Conservation (phyloP, 2,113 vertebrate species). For the Choloepus hoffmanni region DNA sequence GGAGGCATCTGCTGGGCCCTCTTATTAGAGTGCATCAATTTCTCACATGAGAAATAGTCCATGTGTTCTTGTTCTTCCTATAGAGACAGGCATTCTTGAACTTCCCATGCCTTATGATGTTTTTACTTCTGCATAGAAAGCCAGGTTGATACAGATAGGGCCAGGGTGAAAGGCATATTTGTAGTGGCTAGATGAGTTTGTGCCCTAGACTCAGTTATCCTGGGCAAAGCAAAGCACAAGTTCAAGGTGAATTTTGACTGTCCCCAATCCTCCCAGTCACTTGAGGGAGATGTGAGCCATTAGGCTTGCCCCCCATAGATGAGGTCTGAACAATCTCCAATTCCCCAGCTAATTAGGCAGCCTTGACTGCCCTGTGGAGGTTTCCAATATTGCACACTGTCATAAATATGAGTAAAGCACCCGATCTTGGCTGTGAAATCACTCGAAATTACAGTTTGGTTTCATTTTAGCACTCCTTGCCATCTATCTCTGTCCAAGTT, state of each 20-base stretch:
- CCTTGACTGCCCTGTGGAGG: slow-evolving; percentile 38
- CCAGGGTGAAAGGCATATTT: background rate
- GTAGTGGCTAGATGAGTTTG: background rate
- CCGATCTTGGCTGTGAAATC: slow-evolving; percentile 56
- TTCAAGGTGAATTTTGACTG: slow-evolving; percentile 53
- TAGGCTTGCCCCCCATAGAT: slow-evolving; percentile 26
- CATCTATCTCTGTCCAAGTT: slow-evolving; percentile 59
- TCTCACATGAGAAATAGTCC: background rate
- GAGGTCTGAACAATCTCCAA: slow-evolving; percentile 2
- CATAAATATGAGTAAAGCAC: slow-evolving; percentile 64
- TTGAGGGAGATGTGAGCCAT: slow-evolving; percentile 33
- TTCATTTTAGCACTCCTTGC: slow-evolving; percentile 51
- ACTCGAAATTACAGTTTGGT: slow-evolving; percentile 47
- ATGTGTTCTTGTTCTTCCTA: background rate
- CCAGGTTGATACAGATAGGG: background rate
- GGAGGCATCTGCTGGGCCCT: background rate
- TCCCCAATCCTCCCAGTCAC: slow-evolving; percentile 20
- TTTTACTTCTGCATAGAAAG: slow-evolving; percentile 29
- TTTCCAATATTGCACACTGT: slow-evolving; percentile 46
- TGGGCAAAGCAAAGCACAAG: slow-evolving; percentile 5
- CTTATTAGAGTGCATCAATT: background rate
- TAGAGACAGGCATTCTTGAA: background rate
- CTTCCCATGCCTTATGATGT: background rate
- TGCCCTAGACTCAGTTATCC: background rate
- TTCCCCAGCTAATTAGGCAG: slow-evolving; percentile 56